Percentiles rank a stretch among this genome's conserved stretches.
These are phyloP conservation scores for Antedon mediterranea DNA, from an alignment of 53 echinoderm and acorn worm genomes.

Conservation along the genomic window DNA sequence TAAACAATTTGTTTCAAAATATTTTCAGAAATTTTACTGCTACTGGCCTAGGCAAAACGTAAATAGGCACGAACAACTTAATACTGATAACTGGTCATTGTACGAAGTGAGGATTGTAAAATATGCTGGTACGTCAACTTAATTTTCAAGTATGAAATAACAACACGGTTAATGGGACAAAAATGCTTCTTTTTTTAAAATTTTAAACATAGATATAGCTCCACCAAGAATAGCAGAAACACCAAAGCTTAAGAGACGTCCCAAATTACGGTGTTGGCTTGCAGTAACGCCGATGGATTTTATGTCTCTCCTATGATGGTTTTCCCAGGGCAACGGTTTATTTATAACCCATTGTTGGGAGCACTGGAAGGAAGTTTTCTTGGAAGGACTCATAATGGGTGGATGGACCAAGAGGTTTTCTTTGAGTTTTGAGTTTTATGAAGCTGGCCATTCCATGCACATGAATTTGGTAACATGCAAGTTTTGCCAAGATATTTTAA, in stretches of 20 bases:
- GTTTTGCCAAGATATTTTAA: neutral
- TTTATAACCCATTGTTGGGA: constrained; percentile 24
- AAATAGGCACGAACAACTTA: too few species aligned
- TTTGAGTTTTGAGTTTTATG: too few species aligned
- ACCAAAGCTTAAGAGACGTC: neutral
- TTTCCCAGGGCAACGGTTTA: constrained; percentile 14
- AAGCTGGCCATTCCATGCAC: neutral
- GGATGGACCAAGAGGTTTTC: constrained; percentile 37
- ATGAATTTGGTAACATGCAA: neutral
- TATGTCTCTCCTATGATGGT: constrained; percentile 29
- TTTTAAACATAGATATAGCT: neutral
- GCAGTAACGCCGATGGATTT: constrained; percentile 13
- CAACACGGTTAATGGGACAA: too few species aligned
- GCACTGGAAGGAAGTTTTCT: constrained; percentile 23
- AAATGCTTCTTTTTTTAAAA: too few species aligned
- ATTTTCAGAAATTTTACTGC: too few species aligned
- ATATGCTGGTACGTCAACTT: too few species aligned
- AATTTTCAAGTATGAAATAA: too few species aligned
- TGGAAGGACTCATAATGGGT: constrained; percentile 25
- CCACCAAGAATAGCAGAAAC: neutral
- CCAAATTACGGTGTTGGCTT: constrained; percentile 18
- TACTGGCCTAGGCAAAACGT: too few species aligned
- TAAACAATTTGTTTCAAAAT: too few species aligned
- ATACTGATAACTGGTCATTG: too few species aligned
- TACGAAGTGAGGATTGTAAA: too few species aligned